phyloP scores from a whole-genome alignment of 2,888 invertebrate genomes.

The Metallyticus violacea region DNA sequence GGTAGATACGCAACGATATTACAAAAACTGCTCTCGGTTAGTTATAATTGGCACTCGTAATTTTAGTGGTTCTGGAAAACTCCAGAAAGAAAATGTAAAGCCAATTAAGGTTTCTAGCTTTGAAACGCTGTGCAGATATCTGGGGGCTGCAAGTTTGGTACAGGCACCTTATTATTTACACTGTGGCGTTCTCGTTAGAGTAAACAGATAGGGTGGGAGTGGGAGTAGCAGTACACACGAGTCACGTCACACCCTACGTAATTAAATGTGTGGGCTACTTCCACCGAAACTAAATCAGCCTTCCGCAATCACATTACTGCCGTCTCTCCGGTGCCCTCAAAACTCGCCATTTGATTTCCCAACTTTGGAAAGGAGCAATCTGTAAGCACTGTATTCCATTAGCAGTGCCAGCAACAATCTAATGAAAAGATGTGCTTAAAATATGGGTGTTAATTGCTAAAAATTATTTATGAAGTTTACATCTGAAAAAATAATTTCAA shows the following conservation, averaged over 20 bases:
- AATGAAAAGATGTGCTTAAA: too few relatives aligned
- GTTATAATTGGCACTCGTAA: too few relatives aligned
- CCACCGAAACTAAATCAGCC: not conserved
- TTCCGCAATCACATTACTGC: not conserved
- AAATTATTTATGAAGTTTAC: too few relatives aligned
- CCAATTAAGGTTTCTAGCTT: not conserved
- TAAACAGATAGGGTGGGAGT: not conserved
- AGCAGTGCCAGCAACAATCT: too few relatives aligned
- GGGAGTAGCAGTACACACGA: not conserved
- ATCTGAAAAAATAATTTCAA: too few relatives aligned
- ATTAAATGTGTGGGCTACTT: not conserved
- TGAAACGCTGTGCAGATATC: too few relatives aligned
- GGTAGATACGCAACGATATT: too few relatives aligned
- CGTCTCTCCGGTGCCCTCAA: not conserved
- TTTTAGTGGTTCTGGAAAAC: too few relatives aligned
- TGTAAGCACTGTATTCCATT: too few relatives aligned
- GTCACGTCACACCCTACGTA: not conserved
- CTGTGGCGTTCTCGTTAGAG: not conserved
- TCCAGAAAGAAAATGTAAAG: not conserved
- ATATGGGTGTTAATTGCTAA: too few relatives aligned
- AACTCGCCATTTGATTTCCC: not conserved
- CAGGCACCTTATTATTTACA: not conserved
- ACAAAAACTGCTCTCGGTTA: too few relatives aligned
- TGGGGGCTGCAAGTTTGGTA: not conserved
- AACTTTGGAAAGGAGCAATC: not conserved